A percentile compares a stretch with the other conserved stretches of the same genome.
Evolutionary conservation across 2,888 invertebrate genomes (phyloP).

Genomic region (Tetrapedia diversipes): DNA sequence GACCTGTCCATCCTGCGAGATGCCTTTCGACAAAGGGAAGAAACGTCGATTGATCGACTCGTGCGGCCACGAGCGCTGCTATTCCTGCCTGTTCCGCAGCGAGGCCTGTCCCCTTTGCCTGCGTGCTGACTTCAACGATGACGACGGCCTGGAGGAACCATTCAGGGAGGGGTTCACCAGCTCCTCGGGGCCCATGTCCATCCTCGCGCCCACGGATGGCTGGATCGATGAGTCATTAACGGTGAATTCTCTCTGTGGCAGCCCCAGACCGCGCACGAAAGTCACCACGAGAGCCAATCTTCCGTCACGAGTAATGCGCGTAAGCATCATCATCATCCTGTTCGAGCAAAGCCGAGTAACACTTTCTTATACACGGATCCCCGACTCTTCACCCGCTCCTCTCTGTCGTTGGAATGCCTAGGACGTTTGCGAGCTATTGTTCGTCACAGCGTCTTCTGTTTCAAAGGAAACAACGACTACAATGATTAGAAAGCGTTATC

Average conservation of each 20-base stretch:
- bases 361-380: constrained; percentile 20
- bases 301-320: constrained; percentile 63
- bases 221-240: constrained; percentile 79
- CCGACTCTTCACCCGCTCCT: background rate
- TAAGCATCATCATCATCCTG: constrained; percentile 51
- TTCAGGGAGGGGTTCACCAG: constrained; percentile 68
- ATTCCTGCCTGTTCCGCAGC: constrained; percentile 96
- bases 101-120: constrained; percentile 94
- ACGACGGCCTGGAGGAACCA: constrained; percentile 81
- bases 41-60: constrained; percentile 97
- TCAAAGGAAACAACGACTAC: background rate
- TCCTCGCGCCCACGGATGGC: constrained; percentile 74
- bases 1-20: constrained; percentile 93
- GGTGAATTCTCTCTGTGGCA: constrained; percentile 80
- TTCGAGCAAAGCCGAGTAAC: constrained; percentile 2
- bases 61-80: constrained; percentile 97
- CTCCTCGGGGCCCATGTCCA: constrained; percentile 69
- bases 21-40: constrained; percentile 98
- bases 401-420: constrained; percentile 2
- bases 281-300: constrained; percentile 71
- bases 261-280: constrained; percentile 77
- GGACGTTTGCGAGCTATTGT: constrained; percentile 14
- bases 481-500: constrained; percentile 10
- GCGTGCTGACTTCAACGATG: constrained; percentile 81
- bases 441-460: too few relatives aligned